These are phyloP conservation scores for Fukomys damarensis DNA, from an alignment of 2,113 vertebrate genomes.

Conservation along the genomic window DNA sequence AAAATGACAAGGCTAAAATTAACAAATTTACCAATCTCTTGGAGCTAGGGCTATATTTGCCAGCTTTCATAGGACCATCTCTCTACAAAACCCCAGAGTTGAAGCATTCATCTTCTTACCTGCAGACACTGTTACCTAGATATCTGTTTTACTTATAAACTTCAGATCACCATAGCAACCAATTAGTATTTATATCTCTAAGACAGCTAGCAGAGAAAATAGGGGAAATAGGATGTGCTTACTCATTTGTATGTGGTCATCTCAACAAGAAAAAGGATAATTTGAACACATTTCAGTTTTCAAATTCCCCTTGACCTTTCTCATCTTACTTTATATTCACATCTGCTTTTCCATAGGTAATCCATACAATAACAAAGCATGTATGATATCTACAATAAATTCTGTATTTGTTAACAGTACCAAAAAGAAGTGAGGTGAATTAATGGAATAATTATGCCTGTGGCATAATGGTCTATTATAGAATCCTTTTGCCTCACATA, in stretches of 20 bases:
- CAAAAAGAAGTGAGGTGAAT: not conserved
- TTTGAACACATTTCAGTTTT: constrained; percentile 69
- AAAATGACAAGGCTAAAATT: constrained; percentile 81
- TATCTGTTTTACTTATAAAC: constrained; percentile 78
- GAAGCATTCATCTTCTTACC: constrained; percentile 71
- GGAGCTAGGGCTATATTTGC: constrained; percentile 61
- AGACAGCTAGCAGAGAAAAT: constrained; percentile 72
- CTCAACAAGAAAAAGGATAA: constrained; percentile 73
- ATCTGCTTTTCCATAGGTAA: not conserved
- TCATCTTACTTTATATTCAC: constrained; percentile 26
- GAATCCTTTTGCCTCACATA: not conserved
- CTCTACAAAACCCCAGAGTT: constrained; percentile 65
- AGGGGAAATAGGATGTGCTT: constrained; percentile 74
- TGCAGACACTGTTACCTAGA: constrained; percentile 74
- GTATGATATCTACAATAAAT: not conserved
- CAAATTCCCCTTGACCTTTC: constrained; percentile 46
- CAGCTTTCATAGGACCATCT: constrained; percentile 65
- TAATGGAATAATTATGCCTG: not conserved
- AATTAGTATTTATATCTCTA: constrained; percentile 83
- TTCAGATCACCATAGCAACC: constrained; percentile 80
- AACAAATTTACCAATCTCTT: constrained; percentile 80
- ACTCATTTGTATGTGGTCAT: constrained; percentile 79
- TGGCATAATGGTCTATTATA: not conserved
- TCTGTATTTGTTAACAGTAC: not conserved
- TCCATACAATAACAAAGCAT: not conserved